Evolutionary conservation across 1,140 invertebrate species (phyloP).

Genomic region (Solenopsis fugax): DNA sequence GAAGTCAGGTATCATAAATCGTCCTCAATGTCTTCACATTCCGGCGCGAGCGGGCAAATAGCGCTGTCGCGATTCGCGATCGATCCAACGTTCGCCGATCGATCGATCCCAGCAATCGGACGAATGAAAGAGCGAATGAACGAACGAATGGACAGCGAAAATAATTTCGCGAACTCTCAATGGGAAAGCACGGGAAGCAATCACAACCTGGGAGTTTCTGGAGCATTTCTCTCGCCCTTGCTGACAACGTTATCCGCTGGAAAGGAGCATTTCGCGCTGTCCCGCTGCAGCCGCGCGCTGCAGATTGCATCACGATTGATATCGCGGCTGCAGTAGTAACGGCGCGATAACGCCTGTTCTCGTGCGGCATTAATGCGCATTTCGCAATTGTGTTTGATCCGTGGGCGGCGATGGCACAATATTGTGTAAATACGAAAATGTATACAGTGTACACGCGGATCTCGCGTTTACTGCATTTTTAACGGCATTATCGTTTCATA

Average conservation of each 20-base stretch:
- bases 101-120: constrained; percentile 9
- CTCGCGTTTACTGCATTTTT: not conserved
- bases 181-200: constrained; percentile 12
- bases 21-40: constrained; percentile 22
- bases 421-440: constrained; percentile 12
- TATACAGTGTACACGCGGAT: not conserved
- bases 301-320: constrained; percentile 29
- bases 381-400: not conserved
- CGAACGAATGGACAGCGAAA: constrained; percentile 47
- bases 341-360: constrained; percentile 8
- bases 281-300: constrained; percentile 13
- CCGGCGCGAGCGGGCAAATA: not conserved
- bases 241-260: constrained; percentile 34
- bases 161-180: constrained; percentile 51
- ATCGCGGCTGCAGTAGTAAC: not conserved
- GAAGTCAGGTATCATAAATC: constrained; percentile 32
- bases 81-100: constrained; percentile 26
- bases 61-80: constrained; percentile 28
- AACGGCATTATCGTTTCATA: not conserved
- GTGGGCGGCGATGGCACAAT: not conserved
- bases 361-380: constrained; percentile 33
- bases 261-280: constrained; percentile 18
- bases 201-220: constrained; percentile 29
- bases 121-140: constrained; percentile 19
- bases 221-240: constrained; percentile 16